Percentiles rank a stretch among this genome's conserved stretches.
Evolutionary conservation across 2,888 invertebrate genomes (phyloP).

Genomic region (Lucinisca nassula): DNA sequence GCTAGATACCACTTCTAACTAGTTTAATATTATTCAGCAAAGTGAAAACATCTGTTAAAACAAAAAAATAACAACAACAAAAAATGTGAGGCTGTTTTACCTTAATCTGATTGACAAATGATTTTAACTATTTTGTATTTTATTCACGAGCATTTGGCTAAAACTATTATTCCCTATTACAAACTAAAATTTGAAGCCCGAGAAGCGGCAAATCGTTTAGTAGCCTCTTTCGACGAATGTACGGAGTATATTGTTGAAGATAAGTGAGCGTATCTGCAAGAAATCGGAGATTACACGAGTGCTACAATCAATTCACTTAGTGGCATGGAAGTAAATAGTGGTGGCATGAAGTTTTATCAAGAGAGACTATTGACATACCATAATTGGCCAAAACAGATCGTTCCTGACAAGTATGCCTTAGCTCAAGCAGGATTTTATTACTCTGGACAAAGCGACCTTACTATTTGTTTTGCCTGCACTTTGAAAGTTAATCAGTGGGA

Average conservation of each 20-base stretch:
- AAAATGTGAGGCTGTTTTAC: too few species aligned
- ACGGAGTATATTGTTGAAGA: too few species aligned
- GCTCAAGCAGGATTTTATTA: neutral
- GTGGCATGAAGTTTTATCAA: neutral
- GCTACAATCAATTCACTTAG: too few species aligned
- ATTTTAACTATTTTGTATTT: neutral
- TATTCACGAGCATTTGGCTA: neutral
- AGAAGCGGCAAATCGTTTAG: too few species aligned
- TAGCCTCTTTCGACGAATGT: too few species aligned
- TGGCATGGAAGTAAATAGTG: too few species aligned
- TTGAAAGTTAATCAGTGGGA: neutral
- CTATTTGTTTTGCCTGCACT: neutral
- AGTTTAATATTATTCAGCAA: neutral
- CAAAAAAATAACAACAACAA: too few species aligned
- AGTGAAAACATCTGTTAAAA: neutral
- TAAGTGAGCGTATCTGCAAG: too few species aligned
- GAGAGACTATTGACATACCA: neutral
- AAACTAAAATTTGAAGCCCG: neutral
- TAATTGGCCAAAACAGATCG: neutral
- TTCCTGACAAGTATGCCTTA: neutral
- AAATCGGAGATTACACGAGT: too few species aligned
- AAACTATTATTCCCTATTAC: neutral
- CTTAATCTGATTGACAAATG: neutral
- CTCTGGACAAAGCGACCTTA: neutral
- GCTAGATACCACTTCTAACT: neutral